Conservation (phyloP, 2,797 vertebrate genomes). For the Loris lydekkerianus region DNA sequence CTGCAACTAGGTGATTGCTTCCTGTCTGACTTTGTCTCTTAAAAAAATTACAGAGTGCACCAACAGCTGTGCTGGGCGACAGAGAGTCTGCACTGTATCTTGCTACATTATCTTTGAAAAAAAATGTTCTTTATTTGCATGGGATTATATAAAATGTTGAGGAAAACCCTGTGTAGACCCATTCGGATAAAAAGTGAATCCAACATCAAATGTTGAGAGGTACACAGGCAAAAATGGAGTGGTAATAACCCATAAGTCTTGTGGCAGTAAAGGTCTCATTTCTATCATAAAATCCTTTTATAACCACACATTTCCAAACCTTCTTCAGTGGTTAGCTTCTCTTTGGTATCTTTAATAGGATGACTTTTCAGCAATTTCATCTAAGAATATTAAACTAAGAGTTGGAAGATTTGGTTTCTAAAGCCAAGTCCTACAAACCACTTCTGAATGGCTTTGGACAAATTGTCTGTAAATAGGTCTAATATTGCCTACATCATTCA, state of each 20-base stretch:
- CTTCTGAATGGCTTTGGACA: conserved; percentile 28
- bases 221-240: not conserved
- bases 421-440: not conserved
- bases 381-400: conserved; percentile 21
- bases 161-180: not conserved
- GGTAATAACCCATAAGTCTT: not conserved
- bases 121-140: conserved; percentile 49
- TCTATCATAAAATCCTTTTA: conserved; percentile 20
- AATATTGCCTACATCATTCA: not conserved
- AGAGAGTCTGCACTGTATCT: not conserved
- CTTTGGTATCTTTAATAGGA: not conserved
- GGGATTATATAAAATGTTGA: not conserved
- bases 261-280: not conserved
- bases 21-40: conserved; percentile 63
- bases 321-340: conserved; percentile 34
- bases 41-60: conserved; percentile 21
- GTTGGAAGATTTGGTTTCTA: conserved; percentile 24
- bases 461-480: conserved; percentile 2
- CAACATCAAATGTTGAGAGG: conserved; percentile 33
- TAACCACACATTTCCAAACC: conserved; percentile 26
- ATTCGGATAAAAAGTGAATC: conserved; percentile 1
- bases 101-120: conserved; percentile 48
- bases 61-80: not conserved
- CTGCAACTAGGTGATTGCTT: conserved; percentile 33
- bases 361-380: conserved; percentile 25